Evolutionary conservation across 2,113 vertebrate species (phyloP).

Genomic region (Brachyhypopomus occidentalis): DNA sequence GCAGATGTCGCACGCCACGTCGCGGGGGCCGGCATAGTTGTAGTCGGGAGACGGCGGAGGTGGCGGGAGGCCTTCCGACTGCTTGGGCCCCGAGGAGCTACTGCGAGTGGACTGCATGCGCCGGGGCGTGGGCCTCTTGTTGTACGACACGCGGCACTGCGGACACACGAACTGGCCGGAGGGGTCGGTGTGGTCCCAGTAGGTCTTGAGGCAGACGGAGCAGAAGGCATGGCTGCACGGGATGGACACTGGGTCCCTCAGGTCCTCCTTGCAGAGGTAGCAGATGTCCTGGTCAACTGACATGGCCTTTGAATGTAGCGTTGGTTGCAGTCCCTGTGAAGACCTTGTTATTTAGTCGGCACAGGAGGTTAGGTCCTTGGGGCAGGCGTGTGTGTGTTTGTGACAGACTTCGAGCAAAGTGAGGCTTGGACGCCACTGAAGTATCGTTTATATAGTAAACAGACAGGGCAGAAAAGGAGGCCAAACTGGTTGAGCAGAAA

Average conservation of each 20-base stretch:
- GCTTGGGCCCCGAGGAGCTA: slow-evolving; percentile 50
- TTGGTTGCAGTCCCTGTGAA: background rate
- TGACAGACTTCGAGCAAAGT: slow-evolving; percentile 65
- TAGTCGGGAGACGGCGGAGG: slow-evolving; percentile 76
- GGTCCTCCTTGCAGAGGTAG: slow-evolving; percentile 77
- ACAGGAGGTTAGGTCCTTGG: background rate
- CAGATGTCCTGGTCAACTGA: slow-evolving; percentile 72
- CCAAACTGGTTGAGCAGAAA: slow-evolving; percentile 82
- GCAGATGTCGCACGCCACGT: slow-evolving; percentile 82
- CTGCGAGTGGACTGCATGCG: slow-evolving; percentile 61
- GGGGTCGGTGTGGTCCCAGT: slow-evolving; percentile 78
- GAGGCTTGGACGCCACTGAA: slow-evolving; percentile 55
- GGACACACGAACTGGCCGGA: slow-evolving; percentile 72
- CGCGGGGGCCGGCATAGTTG: slow-evolving; percentile 73
- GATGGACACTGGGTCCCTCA: slow-evolving; percentile 76
- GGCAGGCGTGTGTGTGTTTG: slow-evolving; percentile 30
- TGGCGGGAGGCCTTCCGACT: slow-evolving; percentile 66
- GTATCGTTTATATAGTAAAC: slow-evolving; percentile 74
- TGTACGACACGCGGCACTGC: slow-evolving; percentile 74
- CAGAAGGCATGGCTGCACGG: slow-evolving; percentile 78
- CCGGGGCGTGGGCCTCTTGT: slow-evolving; percentile 74
- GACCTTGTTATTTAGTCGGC: background rate
- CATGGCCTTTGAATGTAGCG: slow-evolving; percentile 57
- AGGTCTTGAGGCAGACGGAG: slow-evolving; percentile 76
- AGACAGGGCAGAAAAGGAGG: slow-evolving; percentile 70